Evolutionary conservation across 2,888 invertebrate genomes (phyloP).

Genomic region (Schizaphis graminum): DNA sequence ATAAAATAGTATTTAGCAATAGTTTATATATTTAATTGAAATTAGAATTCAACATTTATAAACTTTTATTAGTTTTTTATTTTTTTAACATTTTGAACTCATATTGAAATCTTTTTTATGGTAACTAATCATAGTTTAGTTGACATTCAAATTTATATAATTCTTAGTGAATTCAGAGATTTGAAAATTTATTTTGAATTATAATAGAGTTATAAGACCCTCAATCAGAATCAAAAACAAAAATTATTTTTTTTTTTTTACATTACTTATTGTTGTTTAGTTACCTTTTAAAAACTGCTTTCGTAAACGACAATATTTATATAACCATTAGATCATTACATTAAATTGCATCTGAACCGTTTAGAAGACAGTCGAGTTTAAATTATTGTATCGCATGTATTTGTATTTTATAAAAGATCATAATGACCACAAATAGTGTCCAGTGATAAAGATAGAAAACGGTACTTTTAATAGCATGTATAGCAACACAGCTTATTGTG

Average conservation of each 20-base stretch:
- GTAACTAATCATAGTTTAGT: not conserved
- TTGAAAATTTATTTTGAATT: not conserved
- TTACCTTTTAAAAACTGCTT: not conserved
- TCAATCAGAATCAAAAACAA: not conserved
- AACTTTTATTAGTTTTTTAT: not conserved
- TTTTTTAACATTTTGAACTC: not conserved
- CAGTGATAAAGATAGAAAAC: not conserved
- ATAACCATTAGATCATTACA: not conserved
- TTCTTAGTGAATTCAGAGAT: not conserved
- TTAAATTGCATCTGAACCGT: not conserved
- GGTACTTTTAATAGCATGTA: not conserved
- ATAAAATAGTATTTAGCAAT: not conserved
- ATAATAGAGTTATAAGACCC: too few relatives aligned
- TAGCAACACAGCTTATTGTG: not conserved
- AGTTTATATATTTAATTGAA: not conserved
- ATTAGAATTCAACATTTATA: not conserved
- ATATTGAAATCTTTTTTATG: not conserved
- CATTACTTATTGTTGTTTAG: not conserved
- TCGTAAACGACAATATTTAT: not conserved
- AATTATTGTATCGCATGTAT: not conserved
- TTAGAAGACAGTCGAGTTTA: not conserved
- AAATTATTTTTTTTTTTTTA: not conserved
- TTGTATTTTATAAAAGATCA: not conserved
- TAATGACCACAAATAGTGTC: not conserved
- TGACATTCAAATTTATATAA: not conserved